Evolutionary conservation across 1,140 invertebrate genomes (phyloP).

Genomic region (Elysia chlorotica): DNA sequence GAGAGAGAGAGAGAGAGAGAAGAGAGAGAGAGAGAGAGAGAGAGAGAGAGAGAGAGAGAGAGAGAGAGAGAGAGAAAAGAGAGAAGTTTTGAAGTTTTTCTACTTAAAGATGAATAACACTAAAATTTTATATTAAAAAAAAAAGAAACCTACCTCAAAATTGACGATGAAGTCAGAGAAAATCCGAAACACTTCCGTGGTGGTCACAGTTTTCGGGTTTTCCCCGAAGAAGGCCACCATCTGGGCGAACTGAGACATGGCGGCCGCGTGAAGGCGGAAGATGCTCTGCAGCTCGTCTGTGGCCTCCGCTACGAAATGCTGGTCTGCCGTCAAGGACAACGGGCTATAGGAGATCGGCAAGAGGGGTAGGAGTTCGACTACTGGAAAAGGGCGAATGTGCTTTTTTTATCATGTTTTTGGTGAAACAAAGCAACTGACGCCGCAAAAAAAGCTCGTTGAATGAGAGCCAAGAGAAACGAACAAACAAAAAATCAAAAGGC

Average conservation of each 20-base stretch:
- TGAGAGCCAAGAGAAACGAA: no score
- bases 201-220: conserved; percentile 45
- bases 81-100: no score
- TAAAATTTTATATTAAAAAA: background rate
- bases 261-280: conserved; percentile 44
- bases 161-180: conserved; percentile 58
- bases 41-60: no score
- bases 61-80: no score
- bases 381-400: no score
- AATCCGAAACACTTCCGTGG: conserved; percentile 54
- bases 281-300: conserved; percentile 53
- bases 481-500: no score
- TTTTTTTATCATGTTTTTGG: no score
- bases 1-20: no score
- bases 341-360: background rate
- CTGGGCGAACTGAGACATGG: conserved; percentile 47
- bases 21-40: no score
- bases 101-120: no score
- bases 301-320: conserved; percentile 56
- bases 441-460: no score
- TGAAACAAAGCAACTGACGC: no score
- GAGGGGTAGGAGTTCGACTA: background rate
- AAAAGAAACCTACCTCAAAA: conserved; percentile 52
- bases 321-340: background rate
- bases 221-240: conserved; percentile 58